phyloP scores from a whole-genome alignment of 2,888 invertebrate genomes.

The Drosophila suboccidentalis region DNA sequence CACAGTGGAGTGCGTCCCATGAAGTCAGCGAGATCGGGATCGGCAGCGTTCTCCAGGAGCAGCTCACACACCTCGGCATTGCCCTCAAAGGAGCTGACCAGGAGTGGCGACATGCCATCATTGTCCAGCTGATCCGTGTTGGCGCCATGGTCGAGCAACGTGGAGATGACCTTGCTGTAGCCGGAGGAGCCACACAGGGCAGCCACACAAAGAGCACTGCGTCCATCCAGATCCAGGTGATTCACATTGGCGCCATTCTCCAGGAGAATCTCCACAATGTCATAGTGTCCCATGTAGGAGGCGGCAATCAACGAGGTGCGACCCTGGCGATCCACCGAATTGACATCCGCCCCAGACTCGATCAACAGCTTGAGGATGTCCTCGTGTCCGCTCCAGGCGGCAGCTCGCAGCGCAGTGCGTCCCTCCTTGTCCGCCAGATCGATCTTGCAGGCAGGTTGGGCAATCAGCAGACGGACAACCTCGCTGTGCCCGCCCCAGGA shows the following conservation, averaged over 20 bases:
- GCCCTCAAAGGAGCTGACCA: slow-evolving; percentile 96
- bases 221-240: slow-evolving; percentile 94
- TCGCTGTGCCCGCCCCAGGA: slow-evolving; percentile 98
- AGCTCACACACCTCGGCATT: slow-evolving; percentile 97
- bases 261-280: slow-evolving; percentile 93
- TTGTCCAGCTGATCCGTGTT: slow-evolving; percentile 93
- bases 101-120: slow-evolving; percentile 94
- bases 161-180: slow-evolving; percentile 89
- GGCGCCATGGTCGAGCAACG: slow-evolving; percentile 93
- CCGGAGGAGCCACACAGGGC: slow-evolving; percentile 93
- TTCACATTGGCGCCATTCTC: slow-evolving; percentile 93
- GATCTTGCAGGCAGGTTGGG: slow-evolving; percentile 91
- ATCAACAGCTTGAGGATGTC: slow-evolving; percentile 92
- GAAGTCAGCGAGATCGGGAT: slow-evolving; percentile 94
- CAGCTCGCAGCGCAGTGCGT: slow-evolving; percentile 95
- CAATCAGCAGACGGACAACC: slow-evolving; percentile 92
- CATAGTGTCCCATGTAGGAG: slow-evolving; percentile 98
- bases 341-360: slow-evolving; percentile 92
- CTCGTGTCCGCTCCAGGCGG: slow-evolving; percentile 97
- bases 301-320: slow-evolving; percentile 97
- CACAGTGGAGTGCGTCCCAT: slow-evolving; percentile 94
- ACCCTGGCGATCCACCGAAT: slow-evolving; percentile 94
- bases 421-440: slow-evolving; percentile 95
- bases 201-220: slow-evolving; percentile 95
- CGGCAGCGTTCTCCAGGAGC: slow-evolving; percentile 95